Percentiles rank a stretch among this genome's conserved stretches.
Evolutionary conservation across 2,113 vertebrate genomes (phyloP).

Genomic region (Galeopterus variegatus): DNA sequence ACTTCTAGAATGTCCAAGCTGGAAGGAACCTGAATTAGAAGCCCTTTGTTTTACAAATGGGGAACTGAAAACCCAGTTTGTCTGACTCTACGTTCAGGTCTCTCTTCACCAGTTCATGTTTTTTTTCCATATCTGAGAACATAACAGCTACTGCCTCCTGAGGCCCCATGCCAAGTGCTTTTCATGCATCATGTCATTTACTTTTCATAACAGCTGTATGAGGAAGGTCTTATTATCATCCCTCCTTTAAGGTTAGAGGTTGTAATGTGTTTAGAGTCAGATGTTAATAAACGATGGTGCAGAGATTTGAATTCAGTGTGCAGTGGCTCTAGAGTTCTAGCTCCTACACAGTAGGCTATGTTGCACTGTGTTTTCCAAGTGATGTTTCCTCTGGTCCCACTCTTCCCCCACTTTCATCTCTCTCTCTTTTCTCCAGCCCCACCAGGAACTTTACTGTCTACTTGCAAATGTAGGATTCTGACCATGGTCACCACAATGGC

Average conservation of each 20-base stretch:
- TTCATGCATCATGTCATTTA: neutral
- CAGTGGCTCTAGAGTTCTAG: neutral
- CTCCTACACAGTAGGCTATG: neutral
- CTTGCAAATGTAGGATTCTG: neutral
- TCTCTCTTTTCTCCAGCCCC: neutral
- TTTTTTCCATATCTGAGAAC: neutral
- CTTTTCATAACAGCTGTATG: neutral
- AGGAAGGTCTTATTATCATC: neutral
- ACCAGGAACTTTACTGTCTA: neutral
- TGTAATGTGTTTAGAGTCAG: neutral
- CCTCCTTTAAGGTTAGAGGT: neutral
- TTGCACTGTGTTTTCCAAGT: neutral
- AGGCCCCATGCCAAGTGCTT: neutral
- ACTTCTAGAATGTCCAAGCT: conserved; percentile 4
- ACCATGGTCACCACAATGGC: neutral
- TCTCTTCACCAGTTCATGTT: neutral
- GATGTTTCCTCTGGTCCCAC: neutral
- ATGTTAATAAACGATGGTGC: neutral
- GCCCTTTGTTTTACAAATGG: conserved; percentile 21
- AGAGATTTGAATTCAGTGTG: neutral
- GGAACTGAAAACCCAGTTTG: conserved; percentile 46
- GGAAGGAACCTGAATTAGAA: neutral
- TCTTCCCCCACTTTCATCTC: neutral
- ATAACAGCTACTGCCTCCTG: neutral
- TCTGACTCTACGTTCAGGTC: neutral